A percentile compares a stretch with the other conserved stretches of the same genome.
Evolutionary conservation across 2,888 invertebrate species (phyloP).

Genomic region (Ecdyonurus torrentis): DNA sequence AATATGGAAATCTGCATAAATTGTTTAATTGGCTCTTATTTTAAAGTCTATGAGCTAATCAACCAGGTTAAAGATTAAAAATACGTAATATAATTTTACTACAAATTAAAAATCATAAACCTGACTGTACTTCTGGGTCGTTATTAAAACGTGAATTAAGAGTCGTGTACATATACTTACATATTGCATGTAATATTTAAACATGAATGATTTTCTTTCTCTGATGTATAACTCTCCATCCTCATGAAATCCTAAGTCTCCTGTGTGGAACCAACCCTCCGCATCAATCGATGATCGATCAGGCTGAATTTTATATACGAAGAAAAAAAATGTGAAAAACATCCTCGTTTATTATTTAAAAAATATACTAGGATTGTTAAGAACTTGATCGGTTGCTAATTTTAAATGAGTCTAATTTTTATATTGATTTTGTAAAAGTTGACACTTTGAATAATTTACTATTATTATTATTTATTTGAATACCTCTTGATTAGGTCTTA

Average conservation of each 20-base stretch:
- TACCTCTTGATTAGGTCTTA: slow-evolving; percentile 7
- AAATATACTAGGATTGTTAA: neutral
- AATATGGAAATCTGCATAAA: no score
- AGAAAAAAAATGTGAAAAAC: neutral
- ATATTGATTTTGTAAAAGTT: no score
- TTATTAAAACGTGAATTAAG: no score
- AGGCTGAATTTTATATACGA: neutral
- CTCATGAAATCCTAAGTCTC: slow-evolving; percentile 9
- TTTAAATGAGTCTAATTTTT: no score
- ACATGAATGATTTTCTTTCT: slow-evolving; percentile 4
- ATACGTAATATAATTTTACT: neutral
- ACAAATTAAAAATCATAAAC: no score
- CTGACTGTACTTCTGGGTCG: no score
- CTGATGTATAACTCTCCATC: slow-evolving; percentile 6
- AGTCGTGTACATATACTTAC: slow-evolving; percentile 5
- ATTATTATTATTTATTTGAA: neutral
- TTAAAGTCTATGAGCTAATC: no score
- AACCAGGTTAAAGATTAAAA: no score
- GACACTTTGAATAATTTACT: no score
- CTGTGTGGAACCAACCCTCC: slow-evolving; percentile 8
- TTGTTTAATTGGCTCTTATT: no score
- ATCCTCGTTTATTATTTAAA: neutral
- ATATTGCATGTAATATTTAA: slow-evolving; percentile 9
- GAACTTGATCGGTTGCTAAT: no score
- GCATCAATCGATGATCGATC: neutral